A percentile compares a stretch with the other conserved stretches of the same genome.
Evolutionary conservation across 1,140 invertebrate species (phyloP).

Genomic region (Lasioglossum baleicum): DNA sequence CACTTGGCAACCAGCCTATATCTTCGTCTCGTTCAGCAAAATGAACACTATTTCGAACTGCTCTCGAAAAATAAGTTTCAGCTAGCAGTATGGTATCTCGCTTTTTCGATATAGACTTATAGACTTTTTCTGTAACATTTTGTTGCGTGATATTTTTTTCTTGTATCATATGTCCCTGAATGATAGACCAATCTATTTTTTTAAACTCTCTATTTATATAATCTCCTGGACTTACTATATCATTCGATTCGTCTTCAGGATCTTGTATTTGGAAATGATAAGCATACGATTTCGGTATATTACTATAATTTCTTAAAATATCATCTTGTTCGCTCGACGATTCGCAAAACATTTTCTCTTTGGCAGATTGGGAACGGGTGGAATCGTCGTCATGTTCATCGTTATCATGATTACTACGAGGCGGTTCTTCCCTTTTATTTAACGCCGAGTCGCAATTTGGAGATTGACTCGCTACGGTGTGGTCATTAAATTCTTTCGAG

Average conservation of each 20-base stretch:
- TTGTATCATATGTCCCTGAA: neutral
- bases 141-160: neutral
- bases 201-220: constrained; percentile 21
- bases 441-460: neutral
- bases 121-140: neutral
- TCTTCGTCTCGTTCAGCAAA: constrained; percentile 6
- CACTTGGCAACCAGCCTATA: constrained; percentile 12
- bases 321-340: neutral
- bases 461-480: neutral
- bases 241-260: neutral
- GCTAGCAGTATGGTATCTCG: neutral
- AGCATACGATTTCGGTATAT: constrained; percentile 13
- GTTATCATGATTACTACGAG: neutral
- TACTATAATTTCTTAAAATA: neutral
- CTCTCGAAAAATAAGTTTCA: constrained; percentile 20
- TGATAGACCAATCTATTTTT: constrained; percentile 52
- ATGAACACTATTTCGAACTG: constrained; percentile 13
- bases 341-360: neutral
- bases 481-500: neutral
- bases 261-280: neutral
- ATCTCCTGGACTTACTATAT: too few relatives aligned
- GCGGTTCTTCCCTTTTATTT: neutral
- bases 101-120: neutral
- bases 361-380: too few relatives aligned
- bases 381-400: neutral